Percentiles rank a stretch among this genome's conserved stretches.
Evolutionary conservation across 2,797 vertebrate species (phyloP).

Genomic region (Amphiprion clarkii): DNA sequence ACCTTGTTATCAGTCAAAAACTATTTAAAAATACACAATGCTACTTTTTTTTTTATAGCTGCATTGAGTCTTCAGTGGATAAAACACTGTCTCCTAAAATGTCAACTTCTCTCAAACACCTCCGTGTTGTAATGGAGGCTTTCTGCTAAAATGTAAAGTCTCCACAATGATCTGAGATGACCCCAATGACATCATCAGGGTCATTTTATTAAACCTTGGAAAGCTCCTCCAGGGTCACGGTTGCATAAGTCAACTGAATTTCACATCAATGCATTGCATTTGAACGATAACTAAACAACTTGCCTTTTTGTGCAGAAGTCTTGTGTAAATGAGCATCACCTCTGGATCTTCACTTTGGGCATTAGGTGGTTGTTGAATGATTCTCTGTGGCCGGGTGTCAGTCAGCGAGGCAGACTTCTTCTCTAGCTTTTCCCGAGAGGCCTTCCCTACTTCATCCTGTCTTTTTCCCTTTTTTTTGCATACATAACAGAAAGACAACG

Average conservation of each 20-base stretch:
- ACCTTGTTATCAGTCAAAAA: too few relatives aligned
- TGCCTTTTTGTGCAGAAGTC: conserved; percentile 79
- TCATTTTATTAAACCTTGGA: not conserved
- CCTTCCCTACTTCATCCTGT: conserved; percentile 68
- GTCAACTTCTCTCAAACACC: too few relatives aligned
- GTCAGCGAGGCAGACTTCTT: conserved; percentile 42
- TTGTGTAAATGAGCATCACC: conserved; percentile 77
- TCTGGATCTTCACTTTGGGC: conserved; percentile 61
- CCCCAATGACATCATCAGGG: too few relatives aligned
- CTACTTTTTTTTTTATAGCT: too few relatives aligned
- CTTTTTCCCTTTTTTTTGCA: conserved; percentile 71
- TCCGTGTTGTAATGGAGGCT: too few relatives aligned
- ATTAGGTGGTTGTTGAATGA: not conserved
- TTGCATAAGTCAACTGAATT: too few relatives aligned
- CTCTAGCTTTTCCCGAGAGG: conserved; percentile 40
- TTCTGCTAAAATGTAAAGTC: too few relatives aligned
- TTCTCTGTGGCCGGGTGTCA: not conserved
- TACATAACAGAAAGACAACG: not conserved
- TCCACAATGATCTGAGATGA: too few relatives aligned
- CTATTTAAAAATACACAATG: too few relatives aligned
- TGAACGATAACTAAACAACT: conserved; percentile 4
- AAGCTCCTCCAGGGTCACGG: not conserved
- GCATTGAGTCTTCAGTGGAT: too few relatives aligned
- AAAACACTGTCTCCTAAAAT: too few relatives aligned
- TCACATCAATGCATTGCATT: not conserved